Evolutionary conservation across 2,797 vertebrate species (phyloP).

Genomic region (Sebastes goodei): DNA sequence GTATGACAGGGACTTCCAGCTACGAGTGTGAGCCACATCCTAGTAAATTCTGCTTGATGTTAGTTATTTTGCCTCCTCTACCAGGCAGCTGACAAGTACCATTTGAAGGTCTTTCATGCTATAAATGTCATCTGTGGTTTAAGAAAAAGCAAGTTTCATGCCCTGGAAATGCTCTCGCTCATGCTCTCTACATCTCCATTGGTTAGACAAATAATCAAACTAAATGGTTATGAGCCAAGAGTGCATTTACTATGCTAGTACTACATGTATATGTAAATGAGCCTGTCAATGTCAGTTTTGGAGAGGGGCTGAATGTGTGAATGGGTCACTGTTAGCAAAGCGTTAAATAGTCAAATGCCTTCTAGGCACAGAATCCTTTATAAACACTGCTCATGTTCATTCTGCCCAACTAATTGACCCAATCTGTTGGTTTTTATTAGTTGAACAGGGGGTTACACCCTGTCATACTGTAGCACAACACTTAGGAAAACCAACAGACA

Average conservation of each 20-base stretch:
- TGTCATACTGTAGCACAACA: not conserved
- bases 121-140: conserved; percentile 25
- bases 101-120: conserved; percentile 23
- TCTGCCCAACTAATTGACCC: conserved; percentile 40
- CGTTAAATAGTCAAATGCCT: conserved; percentile 35
- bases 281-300: conserved; percentile 1
- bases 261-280: conserved; percentile 24
- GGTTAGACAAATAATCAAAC: conserved; percentile 2
- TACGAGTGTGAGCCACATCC: not conserved
- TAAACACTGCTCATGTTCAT: conserved; percentile 38
- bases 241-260: not conserved
- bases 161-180: not conserved
- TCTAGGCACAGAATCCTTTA: conserved; percentile 17
- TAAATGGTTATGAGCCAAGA: not conserved
- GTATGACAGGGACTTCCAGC: too few species aligned
- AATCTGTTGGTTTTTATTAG: conserved; percentile 34
- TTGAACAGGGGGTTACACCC: conserved; percentile 26
- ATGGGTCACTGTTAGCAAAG: conserved; percentile 27
- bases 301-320: conserved; percentile 35
- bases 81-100: conserved; percentile 10
- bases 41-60: conserved; percentile 24
- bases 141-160: not conserved
- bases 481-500: conserved; percentile 4
- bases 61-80: conserved; percentile 17
- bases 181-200: not conserved